phyloP scores from a whole-genome alignment of 2,113 vertebrate species.

The Pseudopipra pipra region DNA sequence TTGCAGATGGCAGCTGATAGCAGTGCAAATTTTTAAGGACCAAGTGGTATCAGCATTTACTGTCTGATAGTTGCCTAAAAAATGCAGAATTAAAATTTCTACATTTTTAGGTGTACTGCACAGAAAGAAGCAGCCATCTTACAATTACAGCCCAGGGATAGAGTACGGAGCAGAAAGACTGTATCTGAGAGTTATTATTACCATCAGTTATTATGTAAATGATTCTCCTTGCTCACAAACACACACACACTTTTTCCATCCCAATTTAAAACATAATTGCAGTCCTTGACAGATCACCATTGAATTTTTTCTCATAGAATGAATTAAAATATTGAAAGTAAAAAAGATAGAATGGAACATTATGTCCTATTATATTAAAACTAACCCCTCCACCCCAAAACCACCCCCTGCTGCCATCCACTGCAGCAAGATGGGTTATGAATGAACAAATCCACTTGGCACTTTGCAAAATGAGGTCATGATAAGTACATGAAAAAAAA shows the following conservation, averaged over 20 bases:
- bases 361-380: slow-evolving; percentile 47
- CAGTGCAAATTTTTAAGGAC: not conserved
- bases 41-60: not conserved
- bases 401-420: not conserved
- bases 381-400: slow-evolving; percentile 8
- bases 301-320: slow-evolving; percentile 21
- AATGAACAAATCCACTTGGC: slow-evolving; percentile 32
- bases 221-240: slow-evolving; percentile 8
- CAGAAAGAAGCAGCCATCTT: not conserved
- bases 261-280: slow-evolving; percentile 45
- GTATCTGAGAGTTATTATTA: slow-evolving; percentile 22
- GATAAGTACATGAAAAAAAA: slow-evolving; percentile 31
- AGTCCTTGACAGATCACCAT: slow-evolving; percentile 25
- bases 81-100: not conserved
- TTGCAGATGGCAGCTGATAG: not conserved
- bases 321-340: slow-evolving; percentile 55
- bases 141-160: not conserved
- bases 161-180: not conserved
- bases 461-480: slow-evolving; percentile 38
- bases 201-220: slow-evolving; percentile 34
- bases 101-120: not conserved
- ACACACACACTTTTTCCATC: not conserved
- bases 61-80: not conserved
- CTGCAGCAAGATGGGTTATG: slow-evolving; percentile 8
- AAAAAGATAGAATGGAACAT: slow-evolving; percentile 20